Percentiles rank a stretch among this genome's conserved stretches.
Conservation (phyloP, 2,113 vertebrate species). For the Holacanthus passer region DNA sequence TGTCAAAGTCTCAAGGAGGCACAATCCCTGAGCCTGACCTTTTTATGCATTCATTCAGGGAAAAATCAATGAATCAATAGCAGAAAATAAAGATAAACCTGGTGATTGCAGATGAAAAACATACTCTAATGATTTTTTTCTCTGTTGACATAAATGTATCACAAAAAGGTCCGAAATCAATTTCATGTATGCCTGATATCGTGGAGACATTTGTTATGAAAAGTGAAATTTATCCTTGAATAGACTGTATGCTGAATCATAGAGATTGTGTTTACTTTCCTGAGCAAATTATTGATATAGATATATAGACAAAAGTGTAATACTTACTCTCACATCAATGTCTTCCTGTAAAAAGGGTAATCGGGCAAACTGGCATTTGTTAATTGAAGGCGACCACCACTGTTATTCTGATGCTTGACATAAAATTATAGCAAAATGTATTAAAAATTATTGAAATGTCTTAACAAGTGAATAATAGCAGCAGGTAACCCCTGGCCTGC, state of each 20-base stretch:
- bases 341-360: slow-evolving; percentile 2
- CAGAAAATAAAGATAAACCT: not conserved
- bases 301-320: slow-evolving; percentile 26
- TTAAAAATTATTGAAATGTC: slow-evolving; percentile 12
- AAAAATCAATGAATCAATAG: not conserved
- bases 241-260: not conserved
- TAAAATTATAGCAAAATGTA: slow-evolving; percentile 37
- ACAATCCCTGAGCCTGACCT: not conserved
- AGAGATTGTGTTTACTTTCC: slow-evolving; percentile 2
- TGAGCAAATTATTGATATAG: slow-evolving; percentile 10
- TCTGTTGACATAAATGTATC: not conserved
- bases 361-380: slow-evolving; percentile 24
- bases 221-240: not conserved
- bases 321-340: slow-evolving; percentile 1
- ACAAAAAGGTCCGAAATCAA: not conserved
- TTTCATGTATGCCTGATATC: not conserved
- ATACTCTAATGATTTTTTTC: too few relatives aligned
- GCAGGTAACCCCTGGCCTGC: slow-evolving; percentile 31
- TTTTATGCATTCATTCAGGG: not conserved
- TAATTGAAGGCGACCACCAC: slow-evolving; percentile 27
- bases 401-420: slow-evolving; percentile 24
- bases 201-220: not conserved
- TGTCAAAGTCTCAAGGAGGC: not conserved
- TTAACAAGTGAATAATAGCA: slow-evolving; percentile 57
- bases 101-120: not conserved